Percentiles rank a stretch among this genome's conserved stretches.
Evolutionary conservation across 2,888 invertebrate species (phyloP).

Genomic region (Drosophila imparisetae): DNA sequence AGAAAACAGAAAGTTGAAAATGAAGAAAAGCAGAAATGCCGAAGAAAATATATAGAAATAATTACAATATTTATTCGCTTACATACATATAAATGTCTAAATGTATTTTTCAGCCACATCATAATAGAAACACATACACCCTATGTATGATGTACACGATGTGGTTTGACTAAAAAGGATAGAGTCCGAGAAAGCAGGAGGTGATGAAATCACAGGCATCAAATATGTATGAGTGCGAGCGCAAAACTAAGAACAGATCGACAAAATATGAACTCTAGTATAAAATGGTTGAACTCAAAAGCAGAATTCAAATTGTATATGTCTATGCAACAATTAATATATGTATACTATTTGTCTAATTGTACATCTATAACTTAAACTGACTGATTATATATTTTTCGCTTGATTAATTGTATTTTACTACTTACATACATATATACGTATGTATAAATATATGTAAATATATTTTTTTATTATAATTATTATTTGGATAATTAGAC

Average conservation of each 20-base stretch:
- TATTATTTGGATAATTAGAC: constrained; percentile 24
- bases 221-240: constrained; percentile 23
- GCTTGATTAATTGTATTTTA: constrained; percentile 61
- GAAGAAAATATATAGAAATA: constrained; percentile 22
- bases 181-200: not conserved
- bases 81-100: constrained; percentile 14
- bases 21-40: not conserved
- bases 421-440: constrained; percentile 19
- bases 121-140: constrained; percentile 31
- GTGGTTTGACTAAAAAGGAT: not conserved
- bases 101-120: constrained; percentile 18
- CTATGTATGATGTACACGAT: constrained; percentile 36
- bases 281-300: constrained; percentile 37
- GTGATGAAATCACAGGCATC: constrained; percentile 21
- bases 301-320: constrained; percentile 34
- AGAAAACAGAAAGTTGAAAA: not conserved
- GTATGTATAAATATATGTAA: constrained; percentile 36
- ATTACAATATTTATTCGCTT: constrained; percentile 17
- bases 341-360: constrained; percentile 38
- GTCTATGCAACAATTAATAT: constrained; percentile 41
- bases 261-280: constrained; percentile 23
- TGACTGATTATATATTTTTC: constrained; percentile 78
- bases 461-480: constrained; percentile 42
- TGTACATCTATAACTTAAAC: constrained; percentile 70
- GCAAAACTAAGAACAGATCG: constrained; percentile 52